Percentiles rank a stretch among this genome's conserved stretches.
These are phyloP conservation scores for Motacilla tschutschensis DNA, from an alignment of 2,113 vertebrate genomes.

Conservation along the genomic window DNA sequence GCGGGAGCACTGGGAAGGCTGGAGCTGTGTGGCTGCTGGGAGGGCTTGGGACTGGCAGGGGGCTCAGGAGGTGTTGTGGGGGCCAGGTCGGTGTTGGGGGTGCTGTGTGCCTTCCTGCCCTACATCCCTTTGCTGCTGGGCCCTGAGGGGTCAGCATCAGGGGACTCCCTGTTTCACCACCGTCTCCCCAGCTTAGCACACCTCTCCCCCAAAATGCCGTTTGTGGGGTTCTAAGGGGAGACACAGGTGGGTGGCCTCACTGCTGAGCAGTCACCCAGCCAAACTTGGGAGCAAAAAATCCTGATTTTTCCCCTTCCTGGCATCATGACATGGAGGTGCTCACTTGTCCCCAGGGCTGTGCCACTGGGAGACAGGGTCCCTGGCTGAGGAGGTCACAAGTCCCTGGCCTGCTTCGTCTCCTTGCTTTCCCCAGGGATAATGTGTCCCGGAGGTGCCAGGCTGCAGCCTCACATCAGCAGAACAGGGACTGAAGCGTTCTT, in stretches of 20 bases:
- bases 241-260: not conserved
- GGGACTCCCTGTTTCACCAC: accelerated
- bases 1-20: not conserved
- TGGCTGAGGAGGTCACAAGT: not conserved
- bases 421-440: not conserved
- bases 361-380: no score
- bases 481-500: not conserved
- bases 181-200: not conserved
- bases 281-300: not conserved
- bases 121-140: not conserved
- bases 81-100: not conserved
- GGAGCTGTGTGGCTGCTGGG: not conserved
- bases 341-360: accelerated
- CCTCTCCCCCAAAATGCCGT: not conserved
- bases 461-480: not conserved
- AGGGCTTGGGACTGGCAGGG: not conserved
- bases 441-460: not conserved
- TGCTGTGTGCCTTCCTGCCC: not conserved
- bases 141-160: not conserved
- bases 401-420: accelerated
- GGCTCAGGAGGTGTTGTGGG: accelerated
- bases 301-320: not conserved
- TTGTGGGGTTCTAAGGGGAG: not conserved
- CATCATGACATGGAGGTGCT: not conserved
- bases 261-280: not conserved